A percentile compares a stretch with the other conserved stretches of the same genome.
These are phyloP conservation scores for Drosophila biarmipes DNA, from an alignment of 1,140 invertebrate species.

Conservation along the genomic window DNA sequence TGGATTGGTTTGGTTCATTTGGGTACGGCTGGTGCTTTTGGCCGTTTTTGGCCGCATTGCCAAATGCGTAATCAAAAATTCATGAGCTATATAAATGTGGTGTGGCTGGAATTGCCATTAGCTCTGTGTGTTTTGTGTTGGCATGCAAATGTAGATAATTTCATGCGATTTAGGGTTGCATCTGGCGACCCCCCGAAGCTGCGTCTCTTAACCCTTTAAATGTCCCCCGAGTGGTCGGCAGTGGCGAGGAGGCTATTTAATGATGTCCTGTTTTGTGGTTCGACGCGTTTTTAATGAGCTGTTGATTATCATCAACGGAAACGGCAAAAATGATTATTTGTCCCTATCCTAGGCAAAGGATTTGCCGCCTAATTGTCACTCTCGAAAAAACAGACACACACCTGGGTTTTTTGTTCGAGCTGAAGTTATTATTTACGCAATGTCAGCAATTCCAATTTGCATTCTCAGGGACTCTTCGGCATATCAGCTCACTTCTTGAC, in stretches of 20 bases:
- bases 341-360: too few relatives aligned
- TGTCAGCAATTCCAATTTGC: constrained; percentile 47
- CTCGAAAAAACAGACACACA: background rate
- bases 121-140: constrained; percentile 35
- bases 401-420: background rate
- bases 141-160: constrained; percentile 62
- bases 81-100: constrained; percentile 68
- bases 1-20: constrained; percentile 57
- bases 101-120: constrained; percentile 41
- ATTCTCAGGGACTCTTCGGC: constrained; percentile 39
- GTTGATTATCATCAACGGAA: constrained; percentile 21
- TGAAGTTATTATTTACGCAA: constrained; percentile 26
- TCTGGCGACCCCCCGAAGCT: background rate
- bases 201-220: constrained; percentile 22
- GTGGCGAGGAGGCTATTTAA: constrained; percentile 18
- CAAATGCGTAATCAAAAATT: constrained; percentile 80
- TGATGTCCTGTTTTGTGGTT: constrained; percentile 57
- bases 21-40: constrained; percentile 19
- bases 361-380: constrained; percentile 32
- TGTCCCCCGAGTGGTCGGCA: constrained; percentile 1
- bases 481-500: constrained; percentile 32
- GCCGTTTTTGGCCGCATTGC: constrained; percentile 64
- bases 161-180: constrained; percentile 54
- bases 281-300: constrained; percentile 58
- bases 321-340: constrained; percentile 7